A percentile compares a stretch with the other conserved stretches of the same genome.
Conservation (phyloP, 2,113 vertebrate species). For the Oxygymnocypris stewartii region DNA sequence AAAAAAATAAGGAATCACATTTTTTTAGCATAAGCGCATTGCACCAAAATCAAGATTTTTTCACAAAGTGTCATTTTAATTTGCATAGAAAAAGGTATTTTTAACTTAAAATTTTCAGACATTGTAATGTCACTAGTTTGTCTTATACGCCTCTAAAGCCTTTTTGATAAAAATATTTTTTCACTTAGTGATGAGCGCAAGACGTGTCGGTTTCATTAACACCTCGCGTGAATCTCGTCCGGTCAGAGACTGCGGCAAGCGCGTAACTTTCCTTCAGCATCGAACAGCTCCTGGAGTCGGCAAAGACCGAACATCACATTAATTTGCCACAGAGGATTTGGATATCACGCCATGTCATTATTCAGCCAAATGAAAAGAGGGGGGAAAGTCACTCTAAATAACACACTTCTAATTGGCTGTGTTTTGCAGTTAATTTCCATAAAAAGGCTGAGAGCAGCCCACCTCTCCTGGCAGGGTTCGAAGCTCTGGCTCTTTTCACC, state of each 20-base stretch:
- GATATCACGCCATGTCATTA: slow-evolving; percentile 67
- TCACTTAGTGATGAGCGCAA: slow-evolving; percentile 9
- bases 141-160: not conserved
- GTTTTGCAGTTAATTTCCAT: slow-evolving; percentile 80
- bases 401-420: slow-evolving; percentile 78
- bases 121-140: too few relatives aligned
- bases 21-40: slow-evolving; percentile 80
- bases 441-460: slow-evolving; percentile 73
- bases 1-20: slow-evolving; percentile 70
- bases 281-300: slow-evolving; percentile 61
- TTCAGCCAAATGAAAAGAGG: slow-evolving; percentile 68
- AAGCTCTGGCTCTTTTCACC: slow-evolving; percentile 61
- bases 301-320: slow-evolving; percentile 68
- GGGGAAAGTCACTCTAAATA: slow-evolving; percentile 72
- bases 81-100: slow-evolving; percentile 13
- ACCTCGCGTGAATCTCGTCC: slow-evolving; percentile 11
- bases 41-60: slow-evolving; percentile 59
- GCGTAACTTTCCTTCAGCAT: slow-evolving; percentile 57
- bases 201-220: slow-evolving; percentile 3
- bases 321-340: slow-evolving; percentile 68
- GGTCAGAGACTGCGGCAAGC: slow-evolving; percentile 18
- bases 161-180: not conserved
- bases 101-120: not conserved
- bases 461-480: slow-evolving; percentile 69
- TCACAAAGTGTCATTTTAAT: slow-evolving; percentile 1